Percentiles rank a stretch among this genome's conserved stretches.
Evolutionary conservation across 2,797 vertebrate species (phyloP).

Genomic region (Sebastes iracundus): DNA sequence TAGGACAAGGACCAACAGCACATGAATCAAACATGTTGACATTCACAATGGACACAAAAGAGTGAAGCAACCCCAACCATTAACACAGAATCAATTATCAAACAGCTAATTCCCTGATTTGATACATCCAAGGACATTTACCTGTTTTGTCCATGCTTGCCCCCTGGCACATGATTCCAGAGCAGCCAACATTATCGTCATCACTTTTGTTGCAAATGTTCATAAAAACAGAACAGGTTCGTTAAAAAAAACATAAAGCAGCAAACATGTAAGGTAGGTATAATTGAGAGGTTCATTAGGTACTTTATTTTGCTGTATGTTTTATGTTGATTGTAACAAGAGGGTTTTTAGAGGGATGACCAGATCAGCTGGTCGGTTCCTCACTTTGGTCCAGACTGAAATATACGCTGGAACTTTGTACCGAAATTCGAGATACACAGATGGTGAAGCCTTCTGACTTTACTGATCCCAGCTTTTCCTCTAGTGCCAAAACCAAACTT

Average conservation of each 20-base stretch:
- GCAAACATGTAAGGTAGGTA: background rate
- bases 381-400: too few species aligned
- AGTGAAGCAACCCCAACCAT: constrained; percentile 6
- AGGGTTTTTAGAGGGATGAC: background rate
- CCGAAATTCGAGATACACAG: background rate
- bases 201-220: constrained; percentile 7
- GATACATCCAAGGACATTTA: constrained; percentile 36
- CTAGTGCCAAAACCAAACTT: background rate
- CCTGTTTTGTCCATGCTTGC: background rate
- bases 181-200: constrained; percentile 25
- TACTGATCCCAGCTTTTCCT: background rate
- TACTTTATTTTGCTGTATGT: background rate
- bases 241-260: background rate
- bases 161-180: background rate
- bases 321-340: background rate
- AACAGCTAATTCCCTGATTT: constrained; percentile 33
- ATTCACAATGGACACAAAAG: constrained; percentile 28
- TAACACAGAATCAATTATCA: constrained; percentile 26
- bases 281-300: background rate
- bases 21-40: constrained; percentile 44
- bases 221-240: background rate
- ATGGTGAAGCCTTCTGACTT: background rate
- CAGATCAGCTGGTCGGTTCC: background rate
- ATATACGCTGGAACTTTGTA: too few species aligned
- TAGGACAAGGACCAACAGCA: constrained; percentile 14